Conservation (phyloP, 2,888 invertebrate species). For the Diplazon laetatorius region DNA sequence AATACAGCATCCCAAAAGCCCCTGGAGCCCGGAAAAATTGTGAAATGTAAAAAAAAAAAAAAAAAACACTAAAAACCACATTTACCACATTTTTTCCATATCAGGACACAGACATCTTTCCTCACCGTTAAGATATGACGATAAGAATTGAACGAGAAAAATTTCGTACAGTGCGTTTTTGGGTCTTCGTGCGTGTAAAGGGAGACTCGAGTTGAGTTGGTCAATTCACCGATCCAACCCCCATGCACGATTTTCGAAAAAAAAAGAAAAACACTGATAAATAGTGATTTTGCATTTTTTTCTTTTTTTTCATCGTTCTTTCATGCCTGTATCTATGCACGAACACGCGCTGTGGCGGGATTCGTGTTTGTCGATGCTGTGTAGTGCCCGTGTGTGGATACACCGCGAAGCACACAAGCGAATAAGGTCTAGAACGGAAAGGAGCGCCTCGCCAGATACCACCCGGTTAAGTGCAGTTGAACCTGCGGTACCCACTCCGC, state of each 20-base stretch:
- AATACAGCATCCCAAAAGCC: conserved; percentile 14
- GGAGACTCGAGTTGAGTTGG: conserved; percentile 6
- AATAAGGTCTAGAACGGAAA: conserved; percentile 31
- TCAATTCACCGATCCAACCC: conserved; percentile 5
- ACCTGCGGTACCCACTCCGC: neutral
- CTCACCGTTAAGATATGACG: neutral
- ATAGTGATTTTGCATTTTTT: conserved; percentile 19
- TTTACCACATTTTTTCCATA: conserved; percentile 9
- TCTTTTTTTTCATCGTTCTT: too few species aligned
- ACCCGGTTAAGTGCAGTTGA: neutral
- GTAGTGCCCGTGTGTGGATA: conserved; percentile 2
- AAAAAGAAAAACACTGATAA: too few species aligned
- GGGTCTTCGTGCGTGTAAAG: conserved; percentile 16
- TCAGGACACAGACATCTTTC: conserved; percentile 11
- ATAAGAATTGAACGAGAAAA: conserved; percentile 19
- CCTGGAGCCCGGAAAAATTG: neutral
- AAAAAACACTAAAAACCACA: neutral
- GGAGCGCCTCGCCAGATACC: conserved; percentile 6
- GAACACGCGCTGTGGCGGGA: neutral
- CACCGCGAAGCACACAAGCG: neutral
- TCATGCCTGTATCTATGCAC: neutral
- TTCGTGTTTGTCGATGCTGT: neutral
- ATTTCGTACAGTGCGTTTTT: conserved; percentile 14
- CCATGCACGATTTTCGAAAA: neutral
- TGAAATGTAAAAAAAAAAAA: conserved; percentile 17